Evolutionary conservation across 2,797 vertebrate species (phyloP), one percentile per base, ranked within the genome.

Genomic region (Hyperoplus lanceolatus): DNA sequence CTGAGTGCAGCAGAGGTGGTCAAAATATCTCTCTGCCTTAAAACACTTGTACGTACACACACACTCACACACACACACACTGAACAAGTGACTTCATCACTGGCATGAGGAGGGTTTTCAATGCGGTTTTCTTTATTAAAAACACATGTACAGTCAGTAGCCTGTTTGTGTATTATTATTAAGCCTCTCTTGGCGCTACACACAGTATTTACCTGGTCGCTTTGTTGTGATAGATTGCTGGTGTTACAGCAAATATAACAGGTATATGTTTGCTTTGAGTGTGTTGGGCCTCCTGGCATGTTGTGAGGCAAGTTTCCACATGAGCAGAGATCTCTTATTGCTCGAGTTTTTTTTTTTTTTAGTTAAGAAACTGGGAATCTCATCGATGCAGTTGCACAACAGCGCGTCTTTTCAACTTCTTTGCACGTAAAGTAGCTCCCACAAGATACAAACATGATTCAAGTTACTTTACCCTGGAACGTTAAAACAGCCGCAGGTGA

Each of bases 261-360:
- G 29, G 41, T 81, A 70, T 82, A 55, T 89, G 49, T 83, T 83
- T 81, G 73, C 69, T 12, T 43, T 41, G 64, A 73, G 55, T 13
- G 36, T 41, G 77, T 64, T 38, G 49, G 63, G 73, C 71, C 72
- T 85, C 49, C 63, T 67, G 89, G 88, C 81, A 76, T 92, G 79
- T 60, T 29, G 79, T 73, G 3, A 87, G 87, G 67, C 92, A 92
- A 85, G 93, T 93, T 93, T 81, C 79, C 88, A 94, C 93, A 92
- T 12, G 93, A 81, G 78, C 54, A 62, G 12, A 60, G 50, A 48
- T 60, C 45, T 75, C 18, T 67, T 51, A 11, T 21, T 63, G n/a
- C 10, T n/a, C 62, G 45, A 68, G 61, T 51, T 54, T 38, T 45
- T 67, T 29, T 49, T n/a, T 21, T 6, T 2, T 68, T 10, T 7